Conservation (phyloP, 2,797 vertebrate genomes). For the Cyprinodon diabolis region DNA sequence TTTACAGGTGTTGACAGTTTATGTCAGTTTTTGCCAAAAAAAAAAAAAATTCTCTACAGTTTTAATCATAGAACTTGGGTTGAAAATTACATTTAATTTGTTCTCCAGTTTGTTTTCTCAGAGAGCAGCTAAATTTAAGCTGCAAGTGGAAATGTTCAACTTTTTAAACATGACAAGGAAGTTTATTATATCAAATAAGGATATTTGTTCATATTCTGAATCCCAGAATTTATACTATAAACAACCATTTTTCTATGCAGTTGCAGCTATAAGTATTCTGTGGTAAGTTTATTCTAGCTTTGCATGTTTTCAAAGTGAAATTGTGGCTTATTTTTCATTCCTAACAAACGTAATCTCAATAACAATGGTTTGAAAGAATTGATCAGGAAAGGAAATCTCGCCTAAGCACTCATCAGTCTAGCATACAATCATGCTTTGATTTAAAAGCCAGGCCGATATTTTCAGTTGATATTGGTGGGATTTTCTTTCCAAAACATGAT, state of each 20-base stretch:
- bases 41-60: constrained; percentile 48
- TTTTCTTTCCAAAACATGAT: no score
- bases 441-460: no score
- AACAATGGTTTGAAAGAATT: no score
- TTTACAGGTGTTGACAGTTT: constrained; percentile 43
- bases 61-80: constrained; percentile 52
- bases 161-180: no score
- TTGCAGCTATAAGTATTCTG: neutral
- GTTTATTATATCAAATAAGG: no score
- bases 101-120: constrained; percentile 32
- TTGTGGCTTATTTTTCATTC: neutral
- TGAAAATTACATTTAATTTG: constrained; percentile 35
- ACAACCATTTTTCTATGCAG: neutral
- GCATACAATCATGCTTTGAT: no score
- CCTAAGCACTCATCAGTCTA: no score
- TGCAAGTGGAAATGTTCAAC: neutral
- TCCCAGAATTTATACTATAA: neutral
- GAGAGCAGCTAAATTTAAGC: constrained; percentile 32
- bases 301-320: neutral
- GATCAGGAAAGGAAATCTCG: no score
- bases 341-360: neutral
- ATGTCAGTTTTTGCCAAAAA: constrained; percentile 23
- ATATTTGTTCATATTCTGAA: no score
- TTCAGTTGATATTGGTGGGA: no score
- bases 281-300: neutral